These are phyloP conservation scores for Synanthedon andrenaeformis DNA, from an alignment of 2,888 invertebrate species.

Conservation along the genomic window DNA sequence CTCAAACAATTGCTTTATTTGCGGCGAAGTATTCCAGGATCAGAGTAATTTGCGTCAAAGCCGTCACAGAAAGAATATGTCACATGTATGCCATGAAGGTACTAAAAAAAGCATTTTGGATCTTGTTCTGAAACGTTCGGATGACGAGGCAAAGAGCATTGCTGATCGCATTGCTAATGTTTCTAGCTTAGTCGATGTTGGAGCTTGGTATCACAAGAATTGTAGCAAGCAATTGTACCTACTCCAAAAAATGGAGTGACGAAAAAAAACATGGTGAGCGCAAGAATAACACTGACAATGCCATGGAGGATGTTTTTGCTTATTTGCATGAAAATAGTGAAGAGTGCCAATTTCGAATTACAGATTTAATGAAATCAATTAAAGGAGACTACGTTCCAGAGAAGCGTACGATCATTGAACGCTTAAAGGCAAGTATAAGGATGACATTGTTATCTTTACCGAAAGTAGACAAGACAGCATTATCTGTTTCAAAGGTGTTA, in stretches of 20 bases:
- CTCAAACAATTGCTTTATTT: constrained; percentile 4
- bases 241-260: neutral
- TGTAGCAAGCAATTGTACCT: constrained; percentile 7
- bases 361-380: constrained; percentile 7
- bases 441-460: constrained; percentile 2
- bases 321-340: constrained; percentile 9
- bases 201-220: constrained; percentile 7
- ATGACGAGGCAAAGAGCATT: constrained; percentile 5
- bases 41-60: constrained; percentile 1
- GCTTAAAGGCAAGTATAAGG: constrained; percentile 7
- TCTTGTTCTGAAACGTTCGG: constrained; percentile 3
- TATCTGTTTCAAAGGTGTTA: neutral
- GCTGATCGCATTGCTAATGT: constrained; percentile 7
- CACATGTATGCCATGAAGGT: constrained; percentile 3
- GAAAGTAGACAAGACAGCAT: neutral
- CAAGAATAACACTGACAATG: neutral
- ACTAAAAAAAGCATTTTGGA: constrained; percentile 6
- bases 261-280: neutral
- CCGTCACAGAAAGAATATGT: constrained; percentile 3
- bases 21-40: constrained; percentile 3
- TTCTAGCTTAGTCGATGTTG: constrained; percentile 8
- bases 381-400: constrained; percentile 8
- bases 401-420: constrained; percentile 7
- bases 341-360: constrained; percentile 4
- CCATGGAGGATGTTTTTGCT: constrained; percentile 8